These are phyloP conservation scores for Autographa pulchrina DNA, from an alignment of 2,888 invertebrate species.

Conservation along the genomic window DNA sequence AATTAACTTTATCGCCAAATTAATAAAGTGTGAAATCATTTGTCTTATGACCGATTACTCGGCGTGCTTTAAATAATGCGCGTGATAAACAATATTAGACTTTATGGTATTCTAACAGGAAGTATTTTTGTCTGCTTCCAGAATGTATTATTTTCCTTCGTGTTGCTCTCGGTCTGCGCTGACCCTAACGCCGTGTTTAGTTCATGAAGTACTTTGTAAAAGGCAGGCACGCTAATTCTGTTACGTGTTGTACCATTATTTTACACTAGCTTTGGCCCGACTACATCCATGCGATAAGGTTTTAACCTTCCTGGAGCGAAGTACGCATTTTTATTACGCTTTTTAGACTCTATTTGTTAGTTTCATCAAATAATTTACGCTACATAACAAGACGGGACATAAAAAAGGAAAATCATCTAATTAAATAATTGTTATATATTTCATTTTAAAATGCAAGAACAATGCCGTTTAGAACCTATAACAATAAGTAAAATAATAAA, in stretches of 20 bases:
- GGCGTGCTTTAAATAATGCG: not conserved
- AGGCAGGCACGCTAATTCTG: constrained; percentile 4
- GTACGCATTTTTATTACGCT: not conserved
- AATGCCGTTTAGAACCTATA: too few relatives aligned
- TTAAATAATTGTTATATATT: too few relatives aligned
- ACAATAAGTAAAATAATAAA: not conserved
- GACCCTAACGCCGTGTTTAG: constrained; percentile 4
- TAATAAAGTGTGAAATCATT: not conserved
- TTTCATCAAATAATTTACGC: not conserved
- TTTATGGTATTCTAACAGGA: not conserved
- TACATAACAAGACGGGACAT: not conserved
- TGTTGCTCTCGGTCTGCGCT: constrained; percentile 4
- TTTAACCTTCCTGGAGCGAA: not conserved
- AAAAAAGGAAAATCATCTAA: too few relatives aligned
- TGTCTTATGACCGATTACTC: not conserved
- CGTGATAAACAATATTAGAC: not conserved
- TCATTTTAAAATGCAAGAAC: too few relatives aligned
- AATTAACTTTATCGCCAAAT: not conserved
- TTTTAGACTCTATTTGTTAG: not conserved
- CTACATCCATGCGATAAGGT: constrained; percentile 1
- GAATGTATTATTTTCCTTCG: not conserved
- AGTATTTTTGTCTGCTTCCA: not conserved
- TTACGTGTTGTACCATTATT: constrained; percentile 4
- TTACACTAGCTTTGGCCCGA: not conserved
- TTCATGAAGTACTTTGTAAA: constrained; percentile 4